Percentiles rank a stretch among this genome's conserved stretches.
Evolutionary conservation across 2,888 invertebrate genomes (phyloP).

Genomic region (Drosophila prostipennis): DNA sequence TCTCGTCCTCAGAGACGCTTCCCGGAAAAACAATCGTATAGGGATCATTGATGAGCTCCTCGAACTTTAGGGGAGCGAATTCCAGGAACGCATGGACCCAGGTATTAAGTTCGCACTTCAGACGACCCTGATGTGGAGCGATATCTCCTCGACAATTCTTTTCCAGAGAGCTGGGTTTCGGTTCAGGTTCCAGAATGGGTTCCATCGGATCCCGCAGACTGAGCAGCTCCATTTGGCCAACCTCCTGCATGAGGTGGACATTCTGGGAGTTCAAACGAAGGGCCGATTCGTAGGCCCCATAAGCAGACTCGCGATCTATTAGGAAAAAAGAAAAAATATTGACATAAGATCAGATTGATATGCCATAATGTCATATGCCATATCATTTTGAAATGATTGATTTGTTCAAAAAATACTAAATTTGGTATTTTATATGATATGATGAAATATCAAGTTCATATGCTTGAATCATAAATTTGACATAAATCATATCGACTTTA

Average conservation of each 20-base stretch:
- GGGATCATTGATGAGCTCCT: constrained; percentile 30
- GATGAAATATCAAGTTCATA: no score
- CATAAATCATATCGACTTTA: no score
- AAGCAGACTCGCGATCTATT: constrained; percentile 15
- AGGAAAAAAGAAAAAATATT: no score
- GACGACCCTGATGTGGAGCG: not conserved
- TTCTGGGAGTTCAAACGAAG: constrained; percentile 17
- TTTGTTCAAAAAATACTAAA: no score
- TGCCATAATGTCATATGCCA: no score
- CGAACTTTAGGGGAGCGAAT: constrained; percentile 41
- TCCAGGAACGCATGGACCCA: constrained; percentile 10
- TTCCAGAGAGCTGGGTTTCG: constrained; percentile 6
- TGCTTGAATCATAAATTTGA: no score
- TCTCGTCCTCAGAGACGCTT: constrained; percentile 36
- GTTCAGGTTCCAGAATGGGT: not conserved
- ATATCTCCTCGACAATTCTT: constrained; percentile 9
- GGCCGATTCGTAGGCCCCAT: constrained; percentile 18
- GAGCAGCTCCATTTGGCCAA: not conserved
- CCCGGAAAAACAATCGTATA: constrained; percentile 25
- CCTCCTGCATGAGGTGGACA: constrained; percentile 12
- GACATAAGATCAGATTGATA: no score
- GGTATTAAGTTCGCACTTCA: constrained; percentile 26
- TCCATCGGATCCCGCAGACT: constrained; percentile 1
- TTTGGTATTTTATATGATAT: no score
- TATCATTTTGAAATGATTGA: no score